A percentile compares a stretch with the other conserved stretches of the same genome.
Evolutionary conservation across 2,113 vertebrate genomes (phyloP).

Genomic region (Alectura lathami): DNA sequence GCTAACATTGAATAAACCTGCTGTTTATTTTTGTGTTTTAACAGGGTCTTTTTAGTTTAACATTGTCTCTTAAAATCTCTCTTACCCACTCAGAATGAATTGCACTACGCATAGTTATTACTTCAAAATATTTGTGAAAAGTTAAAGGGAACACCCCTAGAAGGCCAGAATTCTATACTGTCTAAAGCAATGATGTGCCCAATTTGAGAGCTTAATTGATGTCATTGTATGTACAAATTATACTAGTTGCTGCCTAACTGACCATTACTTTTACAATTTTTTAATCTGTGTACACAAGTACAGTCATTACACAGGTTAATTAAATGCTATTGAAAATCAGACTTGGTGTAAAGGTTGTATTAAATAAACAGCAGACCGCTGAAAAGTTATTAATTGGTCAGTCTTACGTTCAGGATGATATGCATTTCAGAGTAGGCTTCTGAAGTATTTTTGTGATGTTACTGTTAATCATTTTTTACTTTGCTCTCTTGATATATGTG

Average conservation of each 20-base stretch:
- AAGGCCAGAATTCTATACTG: neutral
- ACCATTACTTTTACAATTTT: conserved; percentile 43
- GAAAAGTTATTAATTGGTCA: conserved; percentile 28
- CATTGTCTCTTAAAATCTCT: neutral
- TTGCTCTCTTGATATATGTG: neutral
- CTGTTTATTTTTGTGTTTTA: neutral
- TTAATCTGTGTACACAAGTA: conserved; percentile 33
- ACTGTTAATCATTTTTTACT: conserved; percentile 19
- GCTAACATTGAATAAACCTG: neutral
- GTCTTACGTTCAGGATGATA: neutral
- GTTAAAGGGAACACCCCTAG: neutral
- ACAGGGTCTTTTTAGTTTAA: neutral
- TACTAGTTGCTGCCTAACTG: conserved; percentile 50
- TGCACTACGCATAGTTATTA: neutral
- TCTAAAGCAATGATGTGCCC: neutral
- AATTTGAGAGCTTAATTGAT: conserved; percentile 48
- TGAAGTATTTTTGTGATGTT: neutral
- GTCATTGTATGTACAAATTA: conserved; percentile 16
- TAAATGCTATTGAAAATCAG: conserved; percentile 25
- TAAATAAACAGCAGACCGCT: conserved; percentile 32
- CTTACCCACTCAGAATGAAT: neutral
- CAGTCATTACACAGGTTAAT: conserved; percentile 27
- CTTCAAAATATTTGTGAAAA: neutral
- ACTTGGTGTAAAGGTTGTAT: conserved; percentile 9
- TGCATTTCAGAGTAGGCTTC: neutral